These are phyloP conservation scores for Oceanites oceanicus DNA, from an alignment of 2,113 vertebrate genomes.

Conservation along the genomic window DNA sequence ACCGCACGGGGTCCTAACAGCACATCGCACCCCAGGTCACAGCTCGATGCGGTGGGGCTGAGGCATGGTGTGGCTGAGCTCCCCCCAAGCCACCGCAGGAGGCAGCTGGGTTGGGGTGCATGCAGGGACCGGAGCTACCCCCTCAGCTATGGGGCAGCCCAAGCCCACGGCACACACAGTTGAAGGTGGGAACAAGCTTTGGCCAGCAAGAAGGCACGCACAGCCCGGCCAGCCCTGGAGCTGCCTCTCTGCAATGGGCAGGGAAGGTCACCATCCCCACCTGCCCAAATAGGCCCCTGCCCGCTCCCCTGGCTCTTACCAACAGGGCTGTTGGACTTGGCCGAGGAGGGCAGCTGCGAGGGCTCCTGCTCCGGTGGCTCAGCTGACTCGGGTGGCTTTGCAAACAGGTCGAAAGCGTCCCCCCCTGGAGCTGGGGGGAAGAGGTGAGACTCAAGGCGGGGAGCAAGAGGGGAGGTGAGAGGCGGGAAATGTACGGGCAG, in stretches of 20 bases:
- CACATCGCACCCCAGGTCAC: neutral
- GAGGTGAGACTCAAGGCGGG: slow-evolving; percentile 35
- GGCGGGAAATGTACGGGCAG: neutral
- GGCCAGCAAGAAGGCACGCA: neutral
- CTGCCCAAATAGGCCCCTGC: neutral
- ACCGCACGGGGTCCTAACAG: accelerated
- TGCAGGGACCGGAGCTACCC: accelerated
- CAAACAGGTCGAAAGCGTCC: slow-evolving; percentile 79
- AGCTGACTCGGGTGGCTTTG: slow-evolving; percentile 62
- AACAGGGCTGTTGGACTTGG: slow-evolving; percentile 78
- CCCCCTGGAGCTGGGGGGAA: slow-evolving; percentile 61
- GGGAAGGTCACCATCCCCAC: neutral
- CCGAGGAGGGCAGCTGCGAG: slow-evolving; percentile 18
- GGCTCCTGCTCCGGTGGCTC: slow-evolving; percentile 59
- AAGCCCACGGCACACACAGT: accelerated
- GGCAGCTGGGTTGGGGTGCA: neutral
- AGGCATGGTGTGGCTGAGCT: neutral
- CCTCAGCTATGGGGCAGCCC: neutral
- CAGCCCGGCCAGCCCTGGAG: neutral
- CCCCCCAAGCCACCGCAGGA: accelerated
- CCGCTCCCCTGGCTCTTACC: slow-evolving; percentile 73
- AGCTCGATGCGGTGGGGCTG: accelerated
- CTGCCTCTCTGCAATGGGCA: neutral
- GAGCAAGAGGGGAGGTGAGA: neutral
- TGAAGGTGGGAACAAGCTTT: neutral